A percentile compares a stretch with the other conserved stretches of the same genome.
Evolutionary conservation across 2,113 vertebrate species (phyloP).

Genomic region (Corythornis cristatus): DNA sequence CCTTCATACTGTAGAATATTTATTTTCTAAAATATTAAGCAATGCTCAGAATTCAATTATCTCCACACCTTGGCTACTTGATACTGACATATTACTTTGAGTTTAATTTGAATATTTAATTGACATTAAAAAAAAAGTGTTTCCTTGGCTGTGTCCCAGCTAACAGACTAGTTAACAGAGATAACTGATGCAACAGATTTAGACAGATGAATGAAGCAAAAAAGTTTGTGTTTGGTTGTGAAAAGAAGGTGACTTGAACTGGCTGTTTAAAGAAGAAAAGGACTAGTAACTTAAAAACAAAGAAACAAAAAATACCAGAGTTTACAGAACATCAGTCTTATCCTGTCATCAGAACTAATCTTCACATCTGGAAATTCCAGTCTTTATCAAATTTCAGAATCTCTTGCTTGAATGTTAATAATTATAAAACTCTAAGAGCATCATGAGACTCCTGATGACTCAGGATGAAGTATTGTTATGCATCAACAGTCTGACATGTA

Average conservation of each 20-base stretch:
- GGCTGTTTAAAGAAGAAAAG: neutral
- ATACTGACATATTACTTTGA: neutral
- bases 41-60: neutral
- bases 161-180: neutral
- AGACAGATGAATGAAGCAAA: neutral
- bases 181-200: neutral
- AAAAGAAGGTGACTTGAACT: neutral
- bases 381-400: slow-evolving; percentile 1
- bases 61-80: neutral
- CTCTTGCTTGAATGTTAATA: neutral
- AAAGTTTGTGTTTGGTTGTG: neutral
- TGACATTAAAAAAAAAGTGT: neutral
- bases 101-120: neutral
- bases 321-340: neutral
- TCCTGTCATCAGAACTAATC: neutral
- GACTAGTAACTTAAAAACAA: neutral
- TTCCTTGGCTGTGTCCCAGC: neutral
- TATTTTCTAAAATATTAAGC: neutral
- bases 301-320: neutral
- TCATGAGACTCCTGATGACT: slow-evolving; percentile 23
- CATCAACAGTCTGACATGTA: neutral
- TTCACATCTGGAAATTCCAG: neutral
- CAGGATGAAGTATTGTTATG: neutral
- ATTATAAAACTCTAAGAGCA: neutral
- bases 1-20: neutral